A percentile compares a stretch with the other conserved stretches of the same genome.
Evolutionary conservation across 2,888 invertebrate species (phyloP).

Genomic region (Aethes cnicana): DNA sequence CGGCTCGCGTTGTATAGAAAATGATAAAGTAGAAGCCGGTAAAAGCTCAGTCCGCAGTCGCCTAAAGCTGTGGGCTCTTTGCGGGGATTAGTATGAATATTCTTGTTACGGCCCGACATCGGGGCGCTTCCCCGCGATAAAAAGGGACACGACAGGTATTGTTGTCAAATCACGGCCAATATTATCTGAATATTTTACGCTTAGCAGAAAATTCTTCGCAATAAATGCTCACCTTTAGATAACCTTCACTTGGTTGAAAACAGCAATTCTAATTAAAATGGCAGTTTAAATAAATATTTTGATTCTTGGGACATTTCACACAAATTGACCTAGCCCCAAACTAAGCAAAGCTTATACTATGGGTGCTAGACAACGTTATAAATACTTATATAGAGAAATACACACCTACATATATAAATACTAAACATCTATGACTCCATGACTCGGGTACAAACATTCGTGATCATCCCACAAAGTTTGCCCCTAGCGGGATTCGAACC

Average conservation of each 20-base stretch:
- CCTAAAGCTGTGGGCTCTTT: constrained; percentile 13
- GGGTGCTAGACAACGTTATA: too few relatives aligned
- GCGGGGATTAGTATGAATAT: constrained; percentile 29
- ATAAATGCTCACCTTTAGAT: too few relatives aligned
- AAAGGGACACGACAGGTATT: constrained; percentile 29
- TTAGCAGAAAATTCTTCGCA: constrained; percentile 1
- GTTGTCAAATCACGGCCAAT: constrained; percentile 17
- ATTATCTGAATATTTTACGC: constrained; percentile 8
- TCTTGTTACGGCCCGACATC: constrained; percentile 23
- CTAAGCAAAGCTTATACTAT: too few relatives aligned
- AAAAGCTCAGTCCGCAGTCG: constrained; percentile 15
- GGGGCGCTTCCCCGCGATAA: constrained; percentile 3
- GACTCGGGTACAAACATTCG: too few relatives aligned
- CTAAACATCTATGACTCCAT: too few relatives aligned
- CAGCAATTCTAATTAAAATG: not conserved
- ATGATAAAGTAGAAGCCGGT: constrained; percentile 18
- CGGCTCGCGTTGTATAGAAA: constrained; percentile 17
- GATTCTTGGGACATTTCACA: too few relatives aligned
- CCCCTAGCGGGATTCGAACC: too few relatives aligned
- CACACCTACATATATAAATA: too few relatives aligned
- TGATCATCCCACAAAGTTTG: too few relatives aligned
- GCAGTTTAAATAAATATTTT: constrained; percentile 7
- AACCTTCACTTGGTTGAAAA: too few relatives aligned
- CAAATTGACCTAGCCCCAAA: too few relatives aligned
- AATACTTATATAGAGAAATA: too few relatives aligned